Evolutionary conservation across 1,140 invertebrate species (phyloP).

Genomic region (Hesperophylax magnus): DNA sequence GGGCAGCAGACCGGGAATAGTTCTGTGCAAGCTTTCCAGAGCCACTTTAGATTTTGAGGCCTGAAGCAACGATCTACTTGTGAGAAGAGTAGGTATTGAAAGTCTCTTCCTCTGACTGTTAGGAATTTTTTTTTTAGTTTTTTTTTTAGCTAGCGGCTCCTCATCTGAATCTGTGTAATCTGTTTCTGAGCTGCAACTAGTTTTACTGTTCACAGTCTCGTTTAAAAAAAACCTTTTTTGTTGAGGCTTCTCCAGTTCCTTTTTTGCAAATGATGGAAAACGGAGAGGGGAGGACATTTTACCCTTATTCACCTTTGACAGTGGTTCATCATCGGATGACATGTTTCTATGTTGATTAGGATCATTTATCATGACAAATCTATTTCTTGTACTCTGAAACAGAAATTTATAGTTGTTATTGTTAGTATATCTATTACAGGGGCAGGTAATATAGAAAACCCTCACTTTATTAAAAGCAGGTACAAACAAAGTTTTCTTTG

Average conservation of each 20-base stretch:
- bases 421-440: too few relatives aligned
- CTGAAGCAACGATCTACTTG: neutral
- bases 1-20: neutral
- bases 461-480: neutral
- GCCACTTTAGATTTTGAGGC: neutral
- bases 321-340: slow-evolving; percentile 64
- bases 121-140: slow-evolving; percentile 57
- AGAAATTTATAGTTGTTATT: too few relatives aligned
- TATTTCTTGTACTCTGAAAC: neutral
- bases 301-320: slow-evolving; percentile 54
- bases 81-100: neutral
- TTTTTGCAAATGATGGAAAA: slow-evolving; percentile 5
- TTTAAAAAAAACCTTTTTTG: neutral
- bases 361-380: neutral
- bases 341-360: slow-evolving; percentile 42
- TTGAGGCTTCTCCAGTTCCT: neutral
- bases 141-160: slow-evolving; percentile 71
- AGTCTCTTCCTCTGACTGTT: neutral
- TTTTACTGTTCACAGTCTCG: neutral
- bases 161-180: slow-evolving; percentile 69
- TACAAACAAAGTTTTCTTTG: too few relatives aligned
- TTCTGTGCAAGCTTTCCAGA: neutral
- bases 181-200: neutral
- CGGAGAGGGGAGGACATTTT: too few relatives aligned
- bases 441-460: too few relatives aligned